These are phyloP conservation scores for Napeogenes sylphis DNA, from an alignment of 2,888 invertebrate species.

Conservation along the genomic window DNA sequence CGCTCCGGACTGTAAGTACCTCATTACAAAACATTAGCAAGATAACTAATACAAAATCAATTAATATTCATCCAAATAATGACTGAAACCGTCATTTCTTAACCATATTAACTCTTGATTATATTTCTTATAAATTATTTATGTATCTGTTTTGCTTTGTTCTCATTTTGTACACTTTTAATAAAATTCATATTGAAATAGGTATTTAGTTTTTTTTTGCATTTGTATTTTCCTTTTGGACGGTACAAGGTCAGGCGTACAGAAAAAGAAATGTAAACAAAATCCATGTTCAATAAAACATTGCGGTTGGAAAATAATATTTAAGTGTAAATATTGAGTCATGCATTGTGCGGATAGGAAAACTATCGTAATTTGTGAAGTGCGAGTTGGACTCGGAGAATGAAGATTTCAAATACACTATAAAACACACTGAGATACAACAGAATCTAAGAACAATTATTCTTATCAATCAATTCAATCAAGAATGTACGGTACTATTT, in stretches of 20 bases:
- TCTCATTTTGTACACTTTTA: neutral
- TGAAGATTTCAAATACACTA: no score
- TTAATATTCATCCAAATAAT: no score
- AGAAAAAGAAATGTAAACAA: neutral
- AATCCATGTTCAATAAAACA: slow-evolving; percentile 4
- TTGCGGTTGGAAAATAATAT: neutral
- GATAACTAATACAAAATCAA: neutral
- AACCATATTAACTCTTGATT: no score
- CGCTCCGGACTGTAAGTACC: slow-evolving; percentile 88
- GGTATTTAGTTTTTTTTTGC: neutral
- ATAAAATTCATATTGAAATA: neutral
- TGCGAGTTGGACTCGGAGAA: neutral
- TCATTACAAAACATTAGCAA: slow-evolving; percentile 34
- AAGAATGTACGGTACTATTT: no score
- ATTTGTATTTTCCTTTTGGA: neutral
- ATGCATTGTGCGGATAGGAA: neutral
- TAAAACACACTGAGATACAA: no score
- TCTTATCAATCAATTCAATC: no score
- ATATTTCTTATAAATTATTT: no score
- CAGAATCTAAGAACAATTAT: no score
- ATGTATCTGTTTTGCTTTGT: no score
- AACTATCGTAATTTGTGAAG: slow-evolving; percentile 7
- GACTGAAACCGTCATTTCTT: no score
- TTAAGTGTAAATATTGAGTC: neutral
- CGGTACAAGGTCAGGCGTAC: neutral